Evolutionary conservation across 64 coral and sea anemone genomes (phyloP).

Genomic region (Pocillopora verrucosa): DNA sequence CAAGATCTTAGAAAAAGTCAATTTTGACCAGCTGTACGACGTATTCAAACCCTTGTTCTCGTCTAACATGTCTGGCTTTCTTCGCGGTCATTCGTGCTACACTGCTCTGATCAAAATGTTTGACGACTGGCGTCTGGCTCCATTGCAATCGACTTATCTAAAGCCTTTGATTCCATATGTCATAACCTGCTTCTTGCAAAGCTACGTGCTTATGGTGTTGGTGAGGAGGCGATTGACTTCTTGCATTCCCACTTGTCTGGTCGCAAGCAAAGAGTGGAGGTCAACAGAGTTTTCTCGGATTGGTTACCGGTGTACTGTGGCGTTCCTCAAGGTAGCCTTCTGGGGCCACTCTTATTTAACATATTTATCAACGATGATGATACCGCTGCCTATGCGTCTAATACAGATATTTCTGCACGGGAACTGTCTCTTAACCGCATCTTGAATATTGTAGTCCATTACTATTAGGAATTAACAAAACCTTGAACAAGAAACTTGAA

Average conservation of each 20-base stretch:
- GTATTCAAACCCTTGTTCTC: slow-evolving; percentile 23
- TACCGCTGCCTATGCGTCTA: neutral
- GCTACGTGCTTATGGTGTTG: slow-evolving; percentile 5
- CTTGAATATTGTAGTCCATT: slow-evolving; percentile 1
- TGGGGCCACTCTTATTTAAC: slow-evolving; percentile 17
- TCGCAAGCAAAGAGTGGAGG: neutral
- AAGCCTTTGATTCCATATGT: slow-evolving; percentile 56
- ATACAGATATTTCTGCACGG: neutral
- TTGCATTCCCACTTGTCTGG: neutral
- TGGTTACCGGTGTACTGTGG: neutral
- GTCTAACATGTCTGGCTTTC: slow-evolving; percentile 44
- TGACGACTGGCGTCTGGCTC: slow-evolving; percentile 52
- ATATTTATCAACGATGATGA: slow-evolving; percentile 35
- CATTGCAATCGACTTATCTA: slow-evolving; percentile 46
- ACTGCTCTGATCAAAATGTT: slow-evolving; percentile 53
- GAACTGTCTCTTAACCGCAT: neutral
- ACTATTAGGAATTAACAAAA: slow-evolving; percentile 5
- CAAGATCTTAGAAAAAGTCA: slow-evolving; percentile 27
- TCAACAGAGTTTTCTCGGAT: too few species aligned
- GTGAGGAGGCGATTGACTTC: neutral
- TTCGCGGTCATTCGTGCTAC: slow-evolving; percentile 34
- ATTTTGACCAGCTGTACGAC: slow-evolving; percentile 50
- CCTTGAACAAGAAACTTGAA: neutral
- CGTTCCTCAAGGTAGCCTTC: neutral
- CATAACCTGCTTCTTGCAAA: slow-evolving; percentile 18